Percentiles rank a stretch among this genome's conserved stretches.
These are phyloP conservation scores for Adelphocoris suturalis DNA, from an alignment of 2,888 invertebrate genomes.

Conservation along the genomic window DNA sequence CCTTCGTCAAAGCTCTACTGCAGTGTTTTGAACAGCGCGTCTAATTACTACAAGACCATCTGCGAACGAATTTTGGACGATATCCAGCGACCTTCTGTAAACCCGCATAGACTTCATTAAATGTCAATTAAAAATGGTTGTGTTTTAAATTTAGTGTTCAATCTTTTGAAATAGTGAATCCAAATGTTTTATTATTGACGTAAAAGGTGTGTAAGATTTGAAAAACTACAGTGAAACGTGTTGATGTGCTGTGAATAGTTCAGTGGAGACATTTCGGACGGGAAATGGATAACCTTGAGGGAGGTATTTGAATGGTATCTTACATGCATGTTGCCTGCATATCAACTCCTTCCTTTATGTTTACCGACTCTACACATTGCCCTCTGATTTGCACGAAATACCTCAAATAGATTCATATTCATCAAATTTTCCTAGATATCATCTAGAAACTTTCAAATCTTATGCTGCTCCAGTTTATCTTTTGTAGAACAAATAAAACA, in stretches of 20 bases:
- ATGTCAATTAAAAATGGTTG: neutral
- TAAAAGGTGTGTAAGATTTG: neutral
- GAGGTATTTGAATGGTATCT: slow-evolving; percentile 24
- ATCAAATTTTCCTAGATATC: no score
- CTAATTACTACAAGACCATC: neutral
- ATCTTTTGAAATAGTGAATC: neutral
- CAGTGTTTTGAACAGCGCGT: neutral
- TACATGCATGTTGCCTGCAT: slow-evolving; percentile 19
- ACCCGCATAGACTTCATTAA: slow-evolving; percentile 1
- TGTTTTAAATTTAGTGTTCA: neutral
- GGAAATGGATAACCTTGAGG: slow-evolving; percentile 6
- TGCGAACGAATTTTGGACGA: slow-evolving; percentile 1
- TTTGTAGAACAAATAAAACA: no score
- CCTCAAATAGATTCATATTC: neutral
- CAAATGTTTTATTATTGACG: neutral
- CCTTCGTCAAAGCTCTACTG: slow-evolving; percentile 1
- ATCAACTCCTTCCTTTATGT: neutral
- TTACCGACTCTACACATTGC: no score
- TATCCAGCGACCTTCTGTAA: neutral
- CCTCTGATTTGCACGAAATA: slow-evolving; percentile 2
- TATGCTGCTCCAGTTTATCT: no score
- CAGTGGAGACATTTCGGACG: neutral
- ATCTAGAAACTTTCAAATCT: no score
- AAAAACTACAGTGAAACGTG: neutral
- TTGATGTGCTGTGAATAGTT: neutral